Base-by-base conservation (phyloP, 2,888 invertebrate species). In the Cryptocephalus moraei region DNA sequence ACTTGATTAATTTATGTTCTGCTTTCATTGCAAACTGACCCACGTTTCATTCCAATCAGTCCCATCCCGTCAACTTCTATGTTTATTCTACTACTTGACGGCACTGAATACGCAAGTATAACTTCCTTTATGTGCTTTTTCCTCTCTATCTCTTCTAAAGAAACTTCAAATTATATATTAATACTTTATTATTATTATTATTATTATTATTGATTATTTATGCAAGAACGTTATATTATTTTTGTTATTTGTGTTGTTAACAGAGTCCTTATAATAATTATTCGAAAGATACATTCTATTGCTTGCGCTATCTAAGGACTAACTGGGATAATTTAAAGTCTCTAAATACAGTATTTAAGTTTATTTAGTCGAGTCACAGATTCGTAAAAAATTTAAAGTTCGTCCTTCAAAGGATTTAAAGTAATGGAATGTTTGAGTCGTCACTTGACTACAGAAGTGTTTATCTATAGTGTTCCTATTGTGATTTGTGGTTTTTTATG, bases 301-400 rank as follows among this genome's bases (percentile, higher is more conserved):
- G 36, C 36, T 36, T 36, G 11, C 22, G 22, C 22, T 22, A 22
- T 22, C 22, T 22, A 22, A 22, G 22, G 22, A 22, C 22, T 22
- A 22, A 22, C 22, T 6, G 22, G 22, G 22, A 22, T 22, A 22
- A 22, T 22, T 2, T 22, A 22, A 22, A 22, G 22, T 22, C 22
- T 22, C 22, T 22, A 22, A 22, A 22, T 22, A 22, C 22, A 22
- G 22, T 22, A 22, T 22, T 22, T 22, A 22, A 22, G 6, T 22
- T 41, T 38, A 43, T 49, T 43, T 43, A 32, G 31, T 39, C 33
- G 49, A 49, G 43, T 49, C 49, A 32, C 46, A 43, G 49, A 49
- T 46, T 49, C 44, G 44, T 47, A 44, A 49, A 48, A 47, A 22
- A 6, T 22, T 22, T 22, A 22, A 22, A 22, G 22, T 22, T 22